Base-by-base conservation (phyloP, 2,888 invertebrate species). In the Osmoderma eremita region DNA sequence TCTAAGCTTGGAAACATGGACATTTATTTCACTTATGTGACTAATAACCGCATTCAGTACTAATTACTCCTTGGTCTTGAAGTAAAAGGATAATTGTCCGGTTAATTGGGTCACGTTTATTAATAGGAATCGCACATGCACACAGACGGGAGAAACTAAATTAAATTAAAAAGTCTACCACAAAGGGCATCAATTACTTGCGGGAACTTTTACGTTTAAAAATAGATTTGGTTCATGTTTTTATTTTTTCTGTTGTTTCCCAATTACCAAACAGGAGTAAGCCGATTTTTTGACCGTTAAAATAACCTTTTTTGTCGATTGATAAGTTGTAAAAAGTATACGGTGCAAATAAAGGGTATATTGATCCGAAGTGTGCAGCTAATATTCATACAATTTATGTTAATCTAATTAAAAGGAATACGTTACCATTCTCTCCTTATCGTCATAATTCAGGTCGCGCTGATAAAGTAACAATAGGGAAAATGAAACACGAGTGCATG, bases 51-150 rank as follows among this genome's bases (percentile, higher is more conserved):
- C 30, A 5, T 4, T 30, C 42, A 1, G n/a, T 13, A 42, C 42
- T 42, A 42, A 42, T 42, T 42, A n/a, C 13, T 42, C 15, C 13
- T 41, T 10, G 4, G 41, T 3, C 41, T 41, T 13, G 8, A 10
- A 41, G 41, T 10, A 41, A 42, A 42, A 42, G 42, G 42, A 42
- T 17, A 17, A 42, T 42, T 42, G 17, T 17, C 15, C 42, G 42
- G 42, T 42, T 42, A 42, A 42, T 42, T 42, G 17, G 42, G 42
- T 42, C 42, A 42, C 42, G 12, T 42, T 42, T 42, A 6, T 42
- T 42, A 42, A 5, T 42, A 12, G 13, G n/a, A 15, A 17, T 13
- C 42, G 3, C 5, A 42, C 42, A 5, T 3, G 6, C 42, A 42
- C 1, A n/a, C 5, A 13, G n/a, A 3, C 41, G 41, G 1, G 42